These are phyloP conservation scores for Dynastes tityus DNA, from an alignment of 2,888 invertebrate species.

Conservation along the genomic window DNA sequence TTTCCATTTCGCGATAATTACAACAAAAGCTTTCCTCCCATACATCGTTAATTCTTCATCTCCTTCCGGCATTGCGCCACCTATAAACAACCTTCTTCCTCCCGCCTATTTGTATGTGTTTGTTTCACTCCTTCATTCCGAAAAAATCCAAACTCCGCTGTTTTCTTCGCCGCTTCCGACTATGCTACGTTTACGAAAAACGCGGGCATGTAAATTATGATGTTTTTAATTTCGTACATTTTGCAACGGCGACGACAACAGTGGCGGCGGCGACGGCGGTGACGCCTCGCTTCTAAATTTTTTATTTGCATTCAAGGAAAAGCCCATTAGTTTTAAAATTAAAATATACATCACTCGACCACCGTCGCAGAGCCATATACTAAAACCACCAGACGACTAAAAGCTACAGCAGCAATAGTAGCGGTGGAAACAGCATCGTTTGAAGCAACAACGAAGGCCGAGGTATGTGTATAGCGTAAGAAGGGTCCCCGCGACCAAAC, in stretches of 20 bases:
- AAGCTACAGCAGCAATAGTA: conserved; percentile 18
- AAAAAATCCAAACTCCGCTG: conserved; percentile 7
- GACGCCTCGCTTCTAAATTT: conserved; percentile 61
- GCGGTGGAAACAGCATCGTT: conserved; percentile 9
- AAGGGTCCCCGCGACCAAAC: conserved; percentile 20
- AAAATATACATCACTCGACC: conserved; percentile 69
- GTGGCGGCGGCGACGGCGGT: neutral
- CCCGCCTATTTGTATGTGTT: too few relatives aligned
- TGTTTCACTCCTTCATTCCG: too few relatives aligned
- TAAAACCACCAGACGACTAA: conserved; percentile 22
- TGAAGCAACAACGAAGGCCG: conserved; percentile 7
- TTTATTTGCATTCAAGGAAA: conserved; percentile 67
- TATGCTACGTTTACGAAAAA: conserved; percentile 49
- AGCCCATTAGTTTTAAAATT: conserved; percentile 70
- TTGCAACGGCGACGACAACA: conserved; percentile 57
- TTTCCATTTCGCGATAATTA: too few relatives aligned
- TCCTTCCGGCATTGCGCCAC: too few relatives aligned
- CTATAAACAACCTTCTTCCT: too few relatives aligned
- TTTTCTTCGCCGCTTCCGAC: conserved; percentile 8
- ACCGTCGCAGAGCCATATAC: conserved; percentile 24
- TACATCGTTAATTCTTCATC: too few relatives aligned
- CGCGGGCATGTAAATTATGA: conserved; percentile 61
- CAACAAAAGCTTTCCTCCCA: too few relatives aligned
- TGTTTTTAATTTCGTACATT: conserved; percentile 63
- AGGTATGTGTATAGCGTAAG: conserved; percentile 13